These are phyloP conservation scores for Dasypolia templi DNA, from an alignment of 2,888 invertebrate genomes.

Conservation along the genomic window DNA sequence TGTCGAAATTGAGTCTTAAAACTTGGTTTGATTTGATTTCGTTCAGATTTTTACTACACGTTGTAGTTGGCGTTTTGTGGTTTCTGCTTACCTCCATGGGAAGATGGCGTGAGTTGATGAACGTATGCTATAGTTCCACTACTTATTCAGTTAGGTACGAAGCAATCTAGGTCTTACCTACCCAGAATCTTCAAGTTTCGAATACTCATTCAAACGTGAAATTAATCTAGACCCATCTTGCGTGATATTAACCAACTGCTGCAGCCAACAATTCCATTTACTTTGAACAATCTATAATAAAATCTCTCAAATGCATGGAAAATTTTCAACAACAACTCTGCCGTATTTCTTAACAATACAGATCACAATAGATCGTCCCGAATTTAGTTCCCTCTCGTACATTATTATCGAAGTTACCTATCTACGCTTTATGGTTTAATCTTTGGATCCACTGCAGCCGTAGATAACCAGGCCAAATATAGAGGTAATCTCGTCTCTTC, in stretches of 20 bases:
- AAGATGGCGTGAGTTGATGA: too few species aligned
- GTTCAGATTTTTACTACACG: too few species aligned
- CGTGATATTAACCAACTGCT: slow-evolving; percentile 5
- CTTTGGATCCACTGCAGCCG: slow-evolving; percentile 72
- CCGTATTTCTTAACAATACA: slow-evolving; percentile 20
- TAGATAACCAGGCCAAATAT: slow-evolving; percentile 88
- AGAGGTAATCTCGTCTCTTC: slow-evolving; percentile 83
- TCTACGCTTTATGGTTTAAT: slow-evolving; percentile 66
- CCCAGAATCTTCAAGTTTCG: not conserved
- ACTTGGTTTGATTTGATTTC: not conserved
- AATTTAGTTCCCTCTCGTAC: slow-evolving; percentile 38
- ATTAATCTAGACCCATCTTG: not conserved
- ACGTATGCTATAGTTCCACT: too few species aligned
- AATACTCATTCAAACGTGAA: not conserved
- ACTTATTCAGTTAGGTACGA: not conserved
- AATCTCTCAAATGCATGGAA: slow-evolving; percentile 52
- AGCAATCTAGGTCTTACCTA: not conserved
- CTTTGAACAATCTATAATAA: slow-evolving; percentile 31
- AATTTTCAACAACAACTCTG: slow-evolving; percentile 38
- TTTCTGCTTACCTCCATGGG: too few species aligned
- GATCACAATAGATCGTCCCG: slow-evolving; percentile 39
- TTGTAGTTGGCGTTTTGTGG: too few species aligned
- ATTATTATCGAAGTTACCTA: slow-evolving; percentile 53
- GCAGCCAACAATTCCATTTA: slow-evolving; percentile 2
- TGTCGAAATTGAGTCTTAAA: not conserved